A percentile compares a stretch with the other conserved stretches of the same genome.
These are phyloP conservation scores for Anneissia japonica DNA, from an alignment of 35 echinoderm and acorn worm genomes.

Conservation along the genomic window DNA sequence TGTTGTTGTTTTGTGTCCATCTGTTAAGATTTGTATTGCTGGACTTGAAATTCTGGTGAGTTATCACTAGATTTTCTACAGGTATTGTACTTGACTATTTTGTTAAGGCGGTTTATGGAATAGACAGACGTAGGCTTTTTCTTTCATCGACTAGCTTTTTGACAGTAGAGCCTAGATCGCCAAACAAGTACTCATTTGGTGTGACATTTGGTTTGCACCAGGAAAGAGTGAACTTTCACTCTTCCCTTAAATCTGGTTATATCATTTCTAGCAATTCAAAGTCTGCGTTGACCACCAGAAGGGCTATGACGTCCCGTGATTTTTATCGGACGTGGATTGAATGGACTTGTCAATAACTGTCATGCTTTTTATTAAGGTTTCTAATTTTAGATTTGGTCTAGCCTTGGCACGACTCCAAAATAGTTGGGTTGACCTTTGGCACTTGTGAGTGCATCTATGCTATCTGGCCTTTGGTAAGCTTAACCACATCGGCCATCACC, in stretches of 20 bases:
- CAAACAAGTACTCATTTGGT: background rate
- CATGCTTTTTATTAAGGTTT: conserved; percentile 23
- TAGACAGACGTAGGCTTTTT: background rate
- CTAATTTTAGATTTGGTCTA: conserved; percentile 16
- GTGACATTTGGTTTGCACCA: background rate
- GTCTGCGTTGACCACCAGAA: background rate
- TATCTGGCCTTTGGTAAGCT: background rate
- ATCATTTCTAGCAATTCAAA: background rate
- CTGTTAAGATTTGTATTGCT: no score
- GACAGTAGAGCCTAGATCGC: background rate
- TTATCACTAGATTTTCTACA: no score
- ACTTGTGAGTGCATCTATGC: background rate
- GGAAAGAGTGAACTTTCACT: background rate
- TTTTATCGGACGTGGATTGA: background rate
- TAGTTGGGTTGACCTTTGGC: conserved; percentile 25
- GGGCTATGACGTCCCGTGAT: background rate
- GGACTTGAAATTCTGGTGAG: no score
- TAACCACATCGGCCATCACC: no score
- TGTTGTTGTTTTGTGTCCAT: background rate
- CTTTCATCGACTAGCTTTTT: background rate
- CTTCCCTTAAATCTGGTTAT: background rate
- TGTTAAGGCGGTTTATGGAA: background rate
- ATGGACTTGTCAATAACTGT: background rate
- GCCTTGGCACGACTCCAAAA: background rate
- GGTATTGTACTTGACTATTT: background rate